These are phyloP conservation scores for Macrophya alboannulata DNA, from an alignment of 2,888 invertebrate species.

Conservation along the genomic window DNA sequence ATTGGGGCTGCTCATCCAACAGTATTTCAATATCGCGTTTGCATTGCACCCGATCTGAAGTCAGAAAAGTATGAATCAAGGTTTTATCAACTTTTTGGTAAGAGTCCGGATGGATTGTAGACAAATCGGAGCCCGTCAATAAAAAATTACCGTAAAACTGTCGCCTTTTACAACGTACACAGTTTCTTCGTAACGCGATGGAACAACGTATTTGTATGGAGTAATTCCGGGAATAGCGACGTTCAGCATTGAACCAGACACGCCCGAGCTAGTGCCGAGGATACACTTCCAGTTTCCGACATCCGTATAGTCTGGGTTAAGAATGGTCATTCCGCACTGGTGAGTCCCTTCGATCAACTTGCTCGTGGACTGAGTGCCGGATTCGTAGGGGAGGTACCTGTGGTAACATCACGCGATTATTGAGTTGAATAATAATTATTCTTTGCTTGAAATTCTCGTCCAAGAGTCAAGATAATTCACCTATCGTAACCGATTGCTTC, in stretches of 20 bases:
- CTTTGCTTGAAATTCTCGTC: neutral
- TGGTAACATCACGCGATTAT: constrained; percentile 24
- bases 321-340: constrained; percentile 73
- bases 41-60: constrained; percentile 71
- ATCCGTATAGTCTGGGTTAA: constrained; percentile 66
- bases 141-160: constrained; percentile 67
- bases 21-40: constrained; percentile 69
- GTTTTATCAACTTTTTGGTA: constrained; percentile 38
- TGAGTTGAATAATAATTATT: constrained; percentile 3
- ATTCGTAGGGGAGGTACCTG: constrained; percentile 60
- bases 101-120: neutral
- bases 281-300: constrained; percentile 73
- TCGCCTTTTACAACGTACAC: constrained; percentile 69
- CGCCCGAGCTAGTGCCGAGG: constrained; percentile 56
- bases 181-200: constrained; percentile 45
- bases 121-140: neutral
- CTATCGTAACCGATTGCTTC: constrained; percentile 68
- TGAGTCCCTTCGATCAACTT: neutral
- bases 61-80: neutral
- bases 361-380: constrained; percentile 62
- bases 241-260: constrained; percentile 52
- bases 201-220: neutral
- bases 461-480: constrained; percentile 60
- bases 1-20: constrained; percentile 74
- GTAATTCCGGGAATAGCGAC: constrained; percentile 53